phyloP scores from a whole-genome alignment of 2,888 invertebrate species.

The Sturmia bella region DNA sequence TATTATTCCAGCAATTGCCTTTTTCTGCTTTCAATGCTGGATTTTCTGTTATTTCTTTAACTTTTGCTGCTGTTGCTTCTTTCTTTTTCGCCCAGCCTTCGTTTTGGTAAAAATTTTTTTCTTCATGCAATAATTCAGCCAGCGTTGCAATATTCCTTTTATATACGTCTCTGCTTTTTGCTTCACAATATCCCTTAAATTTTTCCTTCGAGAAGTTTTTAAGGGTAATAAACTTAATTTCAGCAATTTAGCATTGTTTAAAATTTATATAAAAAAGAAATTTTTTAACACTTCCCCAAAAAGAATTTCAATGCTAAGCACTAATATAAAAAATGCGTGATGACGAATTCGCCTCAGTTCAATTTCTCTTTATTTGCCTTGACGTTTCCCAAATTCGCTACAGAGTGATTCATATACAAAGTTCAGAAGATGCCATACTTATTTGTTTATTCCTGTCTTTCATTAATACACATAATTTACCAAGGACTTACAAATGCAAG shows the following conservation, averaged over 20 bases:
- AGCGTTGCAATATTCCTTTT: constrained; percentile 71
- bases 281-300: constrained; percentile 47
- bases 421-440: not conserved
- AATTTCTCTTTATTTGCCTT: constrained; percentile 29
- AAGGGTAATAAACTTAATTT: not conserved
- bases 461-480: no score
- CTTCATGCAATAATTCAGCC: constrained; percentile 70
- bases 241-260: constrained; percentile 30
- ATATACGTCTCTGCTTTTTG: constrained; percentile 31
- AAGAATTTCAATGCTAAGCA: constrained; percentile 44
- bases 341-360: constrained; percentile 60
- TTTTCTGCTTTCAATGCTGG: constrained; percentile 60
- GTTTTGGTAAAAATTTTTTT: constrained; percentile 63
- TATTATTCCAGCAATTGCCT: constrained; percentile 70
- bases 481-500: no score
- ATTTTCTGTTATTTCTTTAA: constrained; percentile 49
- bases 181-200: constrained; percentile 5
- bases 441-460: no score
- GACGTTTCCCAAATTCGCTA: constrained; percentile 46
- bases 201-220: not conserved
- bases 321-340: constrained; percentile 54
- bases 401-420: constrained; percentile 5
- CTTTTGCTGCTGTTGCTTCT: constrained; percentile 57
- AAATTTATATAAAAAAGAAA: constrained; percentile 38
- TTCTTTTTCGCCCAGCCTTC: constrained; percentile 68